Evolutionary conservation across 2,888 invertebrate species (phyloP).

Genomic region (Xanthia togata): DNA sequence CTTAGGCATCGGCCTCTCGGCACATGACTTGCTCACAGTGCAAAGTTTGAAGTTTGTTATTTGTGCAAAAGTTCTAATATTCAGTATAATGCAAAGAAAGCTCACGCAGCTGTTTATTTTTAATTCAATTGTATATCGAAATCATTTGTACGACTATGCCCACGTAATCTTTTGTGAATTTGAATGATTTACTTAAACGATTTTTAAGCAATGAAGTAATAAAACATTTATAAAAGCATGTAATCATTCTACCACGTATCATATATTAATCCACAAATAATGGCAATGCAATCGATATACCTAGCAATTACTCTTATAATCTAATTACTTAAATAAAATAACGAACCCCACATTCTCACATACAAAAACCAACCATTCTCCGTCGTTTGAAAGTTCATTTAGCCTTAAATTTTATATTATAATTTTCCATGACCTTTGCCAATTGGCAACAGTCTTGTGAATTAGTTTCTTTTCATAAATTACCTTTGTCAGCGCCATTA

Average conservation of each 20-base stretch:
- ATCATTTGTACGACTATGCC: no score
- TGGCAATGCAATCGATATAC: slow-evolving; percentile 19
- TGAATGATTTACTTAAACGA: no score
- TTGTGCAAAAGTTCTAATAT: neutral
- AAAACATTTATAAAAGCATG: no score
- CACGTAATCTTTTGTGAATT: neutral
- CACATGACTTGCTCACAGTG: no score
- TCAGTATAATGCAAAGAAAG: neutral
- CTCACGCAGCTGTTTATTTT: neutral
- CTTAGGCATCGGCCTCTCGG: neutral
- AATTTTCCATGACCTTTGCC: slow-evolving; percentile 51
- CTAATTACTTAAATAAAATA: slow-evolving; percentile 31
- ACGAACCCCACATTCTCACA: neutral
- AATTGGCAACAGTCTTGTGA: slow-evolving; percentile 46
- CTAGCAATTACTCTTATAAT: slow-evolving; percentile 33
- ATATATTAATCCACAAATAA: neutral
- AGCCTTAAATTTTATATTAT: neutral
- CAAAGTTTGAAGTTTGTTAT: no score
- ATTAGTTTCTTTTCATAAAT: slow-evolving; percentile 49
- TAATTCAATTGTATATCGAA: neutral
- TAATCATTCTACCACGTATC: neutral
- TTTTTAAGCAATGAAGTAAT: neutral
- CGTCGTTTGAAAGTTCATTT: slow-evolving; percentile 15
- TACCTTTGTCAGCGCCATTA: slow-evolving; percentile 60
- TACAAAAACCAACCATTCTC: neutral